Percentiles rank a stretch among this genome's conserved stretches.
Evolutionary conservation across 2,113 vertebrate species (phyloP).

Genomic region (Oreocharis arfaki): DNA sequence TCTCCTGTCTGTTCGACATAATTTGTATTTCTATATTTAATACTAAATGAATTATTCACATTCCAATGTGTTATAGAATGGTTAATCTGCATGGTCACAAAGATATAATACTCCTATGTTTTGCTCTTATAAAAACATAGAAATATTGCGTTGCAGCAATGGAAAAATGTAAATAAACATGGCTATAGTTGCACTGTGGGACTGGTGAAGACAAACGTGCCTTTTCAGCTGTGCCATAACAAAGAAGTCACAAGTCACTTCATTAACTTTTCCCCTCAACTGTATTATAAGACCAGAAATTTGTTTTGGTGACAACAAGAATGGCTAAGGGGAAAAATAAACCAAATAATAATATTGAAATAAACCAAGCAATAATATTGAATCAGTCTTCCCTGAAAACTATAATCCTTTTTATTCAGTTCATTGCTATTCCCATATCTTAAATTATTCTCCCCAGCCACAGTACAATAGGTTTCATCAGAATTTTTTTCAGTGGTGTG

Average conservation of each 20-base stretch:
- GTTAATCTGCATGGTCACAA: not conserved
- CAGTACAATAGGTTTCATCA: not conserved
- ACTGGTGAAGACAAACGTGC: not conserved
- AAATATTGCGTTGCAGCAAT: not conserved
- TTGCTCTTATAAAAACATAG: not conserved
- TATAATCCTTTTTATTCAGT: not conserved
- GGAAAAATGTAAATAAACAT: not conserved
- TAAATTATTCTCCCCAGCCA: not conserved
- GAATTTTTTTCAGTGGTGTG: not conserved
- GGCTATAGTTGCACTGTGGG: not conserved
- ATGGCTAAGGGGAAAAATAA: slow-evolving; percentile 2
- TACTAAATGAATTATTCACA: not conserved
- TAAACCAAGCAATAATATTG: not conserved
- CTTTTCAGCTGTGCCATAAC: not conserved
- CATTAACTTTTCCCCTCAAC: not conserved
- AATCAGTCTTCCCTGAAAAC: slow-evolving; percentile 11
- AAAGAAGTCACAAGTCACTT: not conserved
- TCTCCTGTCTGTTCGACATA: not conserved
- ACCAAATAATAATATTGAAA: not conserved
- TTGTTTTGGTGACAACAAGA: not conserved
- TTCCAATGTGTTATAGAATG: not conserved
- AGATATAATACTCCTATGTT: not conserved
- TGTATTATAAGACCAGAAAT: not conserved
- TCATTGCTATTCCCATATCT: not conserved
- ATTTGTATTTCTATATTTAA: not conserved